phyloP scores from a whole-genome alignment of 2,888 invertebrate genomes.

The Drosophila anomelani region DNA sequence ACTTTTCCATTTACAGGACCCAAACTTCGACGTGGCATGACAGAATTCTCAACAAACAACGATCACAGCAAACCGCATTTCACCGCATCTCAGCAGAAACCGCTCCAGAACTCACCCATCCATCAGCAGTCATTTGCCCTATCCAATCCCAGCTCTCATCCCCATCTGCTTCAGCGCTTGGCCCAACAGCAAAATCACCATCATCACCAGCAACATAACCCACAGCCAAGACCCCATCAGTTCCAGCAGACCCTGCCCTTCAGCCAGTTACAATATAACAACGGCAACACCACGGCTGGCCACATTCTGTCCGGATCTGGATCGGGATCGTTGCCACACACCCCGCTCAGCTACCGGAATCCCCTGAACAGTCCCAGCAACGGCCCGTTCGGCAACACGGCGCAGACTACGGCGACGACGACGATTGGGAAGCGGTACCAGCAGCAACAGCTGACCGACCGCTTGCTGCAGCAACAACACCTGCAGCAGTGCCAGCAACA shows the following conservation, averaged over 20 bases:
- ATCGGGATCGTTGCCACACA: conserved; percentile 73
- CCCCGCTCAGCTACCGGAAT: conserved; percentile 81
- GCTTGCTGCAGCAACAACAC: conserved; percentile 82
- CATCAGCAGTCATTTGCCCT: conserved; percentile 56
- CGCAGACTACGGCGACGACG: conserved; percentile 29
- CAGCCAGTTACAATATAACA: conserved; percentile 60
- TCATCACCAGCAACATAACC: conserved; percentile 40
- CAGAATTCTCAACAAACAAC: conserved; percentile 84
- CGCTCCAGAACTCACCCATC: conserved; percentile 83
- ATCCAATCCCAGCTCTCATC: conserved; percentile 61
- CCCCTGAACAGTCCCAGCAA: conserved; percentile 84
- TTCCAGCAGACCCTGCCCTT: conserved; percentile 56
- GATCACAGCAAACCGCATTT: conserved; percentile 83
- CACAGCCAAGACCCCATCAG: conserved; percentile 26
- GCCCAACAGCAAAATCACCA: conserved; percentile 57
- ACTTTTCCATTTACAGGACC: conserved; percentile 76
- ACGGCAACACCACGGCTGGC: conserved; percentile 74
- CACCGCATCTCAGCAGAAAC: conserved; percentile 74
- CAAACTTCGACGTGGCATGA: conserved; percentile 85
- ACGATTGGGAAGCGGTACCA: conserved; percentile 72
- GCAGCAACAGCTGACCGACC: conserved; percentile 81
- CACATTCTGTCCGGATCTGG: conserved; percentile 67
- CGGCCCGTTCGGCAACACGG: conserved; percentile 66
- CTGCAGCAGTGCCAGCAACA: conserved; percentile 80
- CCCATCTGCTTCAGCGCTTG: conserved; percentile 58